A percentile compares a stretch with the other conserved stretches of the same genome.
phyloP scores from a whole-genome alignment of 2,888 invertebrate species.

The Euzophera pinguis region DNA sequence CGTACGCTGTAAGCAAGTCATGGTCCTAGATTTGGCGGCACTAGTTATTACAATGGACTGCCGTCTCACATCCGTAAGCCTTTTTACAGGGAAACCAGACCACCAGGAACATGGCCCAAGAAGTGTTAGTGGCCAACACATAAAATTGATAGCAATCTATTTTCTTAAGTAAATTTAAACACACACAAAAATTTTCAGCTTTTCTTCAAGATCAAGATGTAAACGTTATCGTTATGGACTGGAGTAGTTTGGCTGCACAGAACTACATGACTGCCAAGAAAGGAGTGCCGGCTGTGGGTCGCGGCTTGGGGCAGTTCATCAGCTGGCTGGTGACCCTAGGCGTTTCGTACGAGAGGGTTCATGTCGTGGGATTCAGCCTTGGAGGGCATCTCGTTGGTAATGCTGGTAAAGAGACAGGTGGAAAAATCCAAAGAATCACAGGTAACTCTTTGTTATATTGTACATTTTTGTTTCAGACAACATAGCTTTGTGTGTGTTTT shows the following conservation, averaged over 20 bases:
- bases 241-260: slow-evolving; percentile 51
- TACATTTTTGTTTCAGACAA: too few species aligned
- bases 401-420: slow-evolving; percentile 47
- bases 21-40: too few species aligned
- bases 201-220: slow-evolving; percentile 45
- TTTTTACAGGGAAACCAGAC: too few species aligned
- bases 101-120: too few species aligned
- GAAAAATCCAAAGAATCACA: slow-evolving; percentile 50
- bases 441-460: slow-evolving; percentile 31
- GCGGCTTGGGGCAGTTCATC: slow-evolving; percentile 44
- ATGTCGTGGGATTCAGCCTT: slow-evolving; percentile 67
- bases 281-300: slow-evolving; percentile 43
- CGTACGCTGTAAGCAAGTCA: too few species aligned
- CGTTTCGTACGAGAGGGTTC: slow-evolving; percentile 42
- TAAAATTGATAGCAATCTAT: too few species aligned
- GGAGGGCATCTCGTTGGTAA: slow-evolving; percentile 64
- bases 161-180: too few species aligned
- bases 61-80: too few species aligned
- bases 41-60: too few species aligned
- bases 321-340: slow-evolving; percentile 41
- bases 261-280: slow-evolving; percentile 49
- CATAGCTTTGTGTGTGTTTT: too few species aligned
- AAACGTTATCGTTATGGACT: slow-evolving; percentile 67
- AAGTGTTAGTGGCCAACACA: too few species aligned
- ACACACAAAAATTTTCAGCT: too few species aligned